Evolutionary conservation across 2,113 vertebrate genomes (phyloP).

Genomic region (Hippocampus comes): DNA sequence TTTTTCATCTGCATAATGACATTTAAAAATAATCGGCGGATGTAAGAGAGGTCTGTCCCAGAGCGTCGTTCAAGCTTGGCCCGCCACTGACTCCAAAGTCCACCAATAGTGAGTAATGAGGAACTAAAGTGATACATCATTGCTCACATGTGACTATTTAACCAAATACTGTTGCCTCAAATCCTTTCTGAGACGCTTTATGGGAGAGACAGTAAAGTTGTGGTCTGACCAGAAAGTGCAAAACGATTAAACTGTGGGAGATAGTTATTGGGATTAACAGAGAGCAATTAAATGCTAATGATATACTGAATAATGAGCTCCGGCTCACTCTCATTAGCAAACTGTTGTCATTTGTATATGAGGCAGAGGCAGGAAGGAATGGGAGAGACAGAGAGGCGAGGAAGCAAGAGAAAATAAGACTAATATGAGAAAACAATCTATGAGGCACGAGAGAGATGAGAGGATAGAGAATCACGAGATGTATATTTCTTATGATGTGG

Average conservation of each 20-base stretch:
- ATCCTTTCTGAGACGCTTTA: slow-evolving; percentile 11
- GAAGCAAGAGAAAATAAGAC: slow-evolving; percentile 1
- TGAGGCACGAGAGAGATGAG: background rate
- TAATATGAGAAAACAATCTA: background rate
- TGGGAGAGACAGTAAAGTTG: slow-evolving; percentile 11
- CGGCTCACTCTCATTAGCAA: slow-evolving; percentile 58
- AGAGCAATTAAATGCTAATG: slow-evolving; percentile 63
- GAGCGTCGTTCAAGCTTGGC: background rate
- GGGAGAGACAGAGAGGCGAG: background rate
- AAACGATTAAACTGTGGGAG: slow-evolving; percentile 47
- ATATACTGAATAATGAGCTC: slow-evolving; percentile 61
- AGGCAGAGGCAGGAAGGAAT: slow-evolving; percentile 23
- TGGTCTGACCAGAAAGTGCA: slow-evolving; percentile 32
- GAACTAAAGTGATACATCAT: background rate
- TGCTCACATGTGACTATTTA: slow-evolving; percentile 3
- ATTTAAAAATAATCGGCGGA: background rate
- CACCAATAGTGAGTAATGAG: slow-evolving; percentile 10
- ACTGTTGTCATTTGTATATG: slow-evolving; percentile 54
- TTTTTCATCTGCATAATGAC: background rate
- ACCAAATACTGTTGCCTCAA: slow-evolving; percentile 1
- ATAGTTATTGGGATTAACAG: slow-evolving; percentile 62
- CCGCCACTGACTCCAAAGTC: background rate
- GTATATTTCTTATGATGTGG: slow-evolving; percentile 18
- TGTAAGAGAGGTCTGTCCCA: background rate
- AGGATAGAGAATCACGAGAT: background rate